Conservation (phyloP, 2,113 vertebrate genomes). For the Silurus meridionalis region DNA sequence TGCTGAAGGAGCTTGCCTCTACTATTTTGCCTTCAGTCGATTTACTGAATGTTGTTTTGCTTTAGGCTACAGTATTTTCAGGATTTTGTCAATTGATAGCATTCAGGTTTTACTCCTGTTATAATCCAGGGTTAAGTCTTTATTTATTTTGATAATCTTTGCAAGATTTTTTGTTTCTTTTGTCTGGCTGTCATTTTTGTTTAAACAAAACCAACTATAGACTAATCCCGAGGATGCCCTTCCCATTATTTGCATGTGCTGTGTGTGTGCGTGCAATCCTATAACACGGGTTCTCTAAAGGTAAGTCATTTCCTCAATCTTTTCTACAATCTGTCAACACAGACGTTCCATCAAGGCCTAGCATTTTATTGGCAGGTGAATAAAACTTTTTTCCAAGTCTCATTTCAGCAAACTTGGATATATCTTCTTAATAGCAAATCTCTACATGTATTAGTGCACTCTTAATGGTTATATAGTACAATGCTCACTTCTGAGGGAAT, state of each 20-base stretch:
- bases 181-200: background rate
- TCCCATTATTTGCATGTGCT: background rate
- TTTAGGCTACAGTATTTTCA: background rate
- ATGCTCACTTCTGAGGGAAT: too few relatives aligned
- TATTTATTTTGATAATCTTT: background rate
- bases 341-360: background rate
- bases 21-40: background rate
- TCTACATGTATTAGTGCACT: too few relatives aligned
- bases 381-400: too few relatives aligned
- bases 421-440: too few relatives aligned
- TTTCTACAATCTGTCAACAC: background rate
- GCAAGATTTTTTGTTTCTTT: background rate
- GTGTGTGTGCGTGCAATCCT: background rate
- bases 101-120: background rate
- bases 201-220: background rate
- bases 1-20: background rate
- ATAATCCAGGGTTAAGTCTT: background rate
- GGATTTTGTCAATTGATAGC: background rate
- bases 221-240: background rate
- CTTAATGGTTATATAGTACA: too few relatives aligned
- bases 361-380: background rate
- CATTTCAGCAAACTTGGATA: too few relatives aligned
- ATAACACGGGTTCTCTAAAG: background rate
- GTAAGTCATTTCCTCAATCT: background rate
- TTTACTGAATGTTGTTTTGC: background rate